These are phyloP conservation scores for Hirundo rustica DNA, from an alignment of 2,797 vertebrate genomes.

Conservation along the genomic window DNA sequence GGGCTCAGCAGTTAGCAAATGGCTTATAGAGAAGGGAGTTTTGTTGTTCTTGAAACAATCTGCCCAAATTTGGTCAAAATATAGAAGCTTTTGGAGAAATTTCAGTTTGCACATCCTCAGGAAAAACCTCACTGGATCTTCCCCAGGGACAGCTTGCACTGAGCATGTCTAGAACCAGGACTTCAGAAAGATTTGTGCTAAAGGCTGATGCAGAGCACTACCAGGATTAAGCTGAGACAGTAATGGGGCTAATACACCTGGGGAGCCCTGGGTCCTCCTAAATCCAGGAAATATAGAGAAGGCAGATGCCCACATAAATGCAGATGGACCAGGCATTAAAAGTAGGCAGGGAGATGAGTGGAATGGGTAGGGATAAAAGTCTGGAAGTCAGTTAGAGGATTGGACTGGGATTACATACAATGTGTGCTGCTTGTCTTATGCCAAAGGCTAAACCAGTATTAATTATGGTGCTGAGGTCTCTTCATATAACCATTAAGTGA, in stretches of 20 bases:
- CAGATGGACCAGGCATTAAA: background rate
- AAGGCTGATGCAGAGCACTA: background rate
- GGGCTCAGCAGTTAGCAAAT: background rate
- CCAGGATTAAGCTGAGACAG: background rate
- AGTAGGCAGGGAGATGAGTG: background rate
- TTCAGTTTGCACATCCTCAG: background rate
- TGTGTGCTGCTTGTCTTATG: background rate
- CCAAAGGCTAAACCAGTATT: background rate
- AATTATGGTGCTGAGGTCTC: background rate
- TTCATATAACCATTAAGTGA: background rate
- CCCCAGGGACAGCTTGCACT: background rate
- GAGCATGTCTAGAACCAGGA: background rate
- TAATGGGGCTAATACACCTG: background rate
- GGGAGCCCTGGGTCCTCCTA: background rate
- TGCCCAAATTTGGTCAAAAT: conserved; percentile 26
- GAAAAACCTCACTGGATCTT: background rate
- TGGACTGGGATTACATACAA: background rate
- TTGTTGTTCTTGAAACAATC: background rate
- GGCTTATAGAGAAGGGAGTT: background rate
- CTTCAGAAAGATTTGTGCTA: background rate
- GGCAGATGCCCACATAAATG: background rate
- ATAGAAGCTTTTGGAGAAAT: conserved; percentile 23
- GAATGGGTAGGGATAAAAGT: background rate
- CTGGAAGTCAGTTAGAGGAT: background rate
- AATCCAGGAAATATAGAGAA: background rate